Evolutionary conservation across 1,140 invertebrate species (phyloP), one percentile per base, ranked within the genome.

Genomic region (Dreissena polymorpha): DNA sequence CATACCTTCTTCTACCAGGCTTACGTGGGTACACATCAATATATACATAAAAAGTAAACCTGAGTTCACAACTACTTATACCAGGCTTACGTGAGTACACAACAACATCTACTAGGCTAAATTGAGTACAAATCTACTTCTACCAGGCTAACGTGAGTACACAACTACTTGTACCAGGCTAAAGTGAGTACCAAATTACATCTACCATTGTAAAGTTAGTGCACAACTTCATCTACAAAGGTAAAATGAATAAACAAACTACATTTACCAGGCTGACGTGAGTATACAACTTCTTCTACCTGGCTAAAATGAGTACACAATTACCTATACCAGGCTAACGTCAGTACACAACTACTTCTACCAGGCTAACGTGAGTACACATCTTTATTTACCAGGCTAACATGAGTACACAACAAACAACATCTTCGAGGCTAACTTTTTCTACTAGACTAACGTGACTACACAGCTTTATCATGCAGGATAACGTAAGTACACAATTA

Each of bases 21-120:
- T n/a, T n/a, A n/a, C n/a, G n/a, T n/a, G n/a, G n/a, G n/a, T n/a
- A n/a, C n/a, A n/a, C n/a, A n/a, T n/a, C n/a, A n/a, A n/a, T n/a
- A n/a, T n/a, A n/a, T n/a, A n/a, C n/a, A n/a, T n/a, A n/a, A n/a
- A n/a, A n/a, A n/a, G n/a, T n/a, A n/a, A n/a, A n/a, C n/a, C n/a
- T n/a, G n/a, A n/a, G n/a, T n/a, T n/a, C n/a, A n/a, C 8, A 96
- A 95, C 91, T 97, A 97, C 91, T 94, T 95, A 49, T 92, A 92
- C 81, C 88, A 91, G 25, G 85, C 90, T 27, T 91, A 90, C 70
- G 91, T 91, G 88, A 87, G 89, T 88, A 68, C 70, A 16, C 57
- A 23, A 39, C 39, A 39, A 39, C 39, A 39, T 39, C n/a, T n/a
- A 0, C 64, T 3, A 50, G 39, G 10, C 25, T 50, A 21, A 13